Percentiles rank a stretch among this genome's conserved stretches.
These are phyloP conservation scores for Bursaphelenchus okinawaensis DNA, from an alignment of 2,888 invertebrate genomes.

Conservation along the genomic window DNA sequence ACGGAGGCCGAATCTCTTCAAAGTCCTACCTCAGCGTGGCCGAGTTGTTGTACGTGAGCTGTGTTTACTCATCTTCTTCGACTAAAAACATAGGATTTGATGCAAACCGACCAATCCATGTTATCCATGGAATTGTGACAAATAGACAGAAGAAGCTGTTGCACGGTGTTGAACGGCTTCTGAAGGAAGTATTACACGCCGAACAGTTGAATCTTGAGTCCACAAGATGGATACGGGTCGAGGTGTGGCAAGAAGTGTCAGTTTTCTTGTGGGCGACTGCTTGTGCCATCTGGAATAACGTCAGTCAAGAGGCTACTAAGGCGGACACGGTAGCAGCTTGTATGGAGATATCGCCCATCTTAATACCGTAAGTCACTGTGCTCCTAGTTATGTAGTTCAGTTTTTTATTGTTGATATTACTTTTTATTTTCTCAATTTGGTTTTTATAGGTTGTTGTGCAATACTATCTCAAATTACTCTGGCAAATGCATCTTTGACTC, in stretches of 20 bases:
- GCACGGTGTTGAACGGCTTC: conserved; percentile 21
- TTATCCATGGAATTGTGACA: conserved; percentile 20
- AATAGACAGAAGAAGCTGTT: conserved; percentile 27
- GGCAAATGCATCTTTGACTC: conserved; percentile 9
- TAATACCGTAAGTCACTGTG: conserved; percentile 10
- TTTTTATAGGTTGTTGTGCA: background rate
- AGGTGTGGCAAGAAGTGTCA: background rate
- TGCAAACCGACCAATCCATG: conserved; percentile 10
- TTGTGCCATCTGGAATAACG: conserved; percentile 29
- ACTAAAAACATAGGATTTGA: background rate
- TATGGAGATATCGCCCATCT: conserved; percentile 23
- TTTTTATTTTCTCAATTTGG: conserved; percentile 7
- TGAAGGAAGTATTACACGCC: background rate
- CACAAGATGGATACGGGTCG: background rate
- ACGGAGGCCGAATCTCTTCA: background rate
- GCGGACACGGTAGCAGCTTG: conserved; percentile 34
- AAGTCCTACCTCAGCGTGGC: conserved; percentile 12
- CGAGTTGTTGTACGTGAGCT: conserved; percentile 22
- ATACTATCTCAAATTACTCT: conserved; percentile 10
- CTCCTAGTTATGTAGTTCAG: background rate
- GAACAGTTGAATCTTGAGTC: background rate
- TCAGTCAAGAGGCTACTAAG: conserved; percentile 7
- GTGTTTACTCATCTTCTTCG: conserved; percentile 9
- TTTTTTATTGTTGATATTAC: conserved; percentile 8
- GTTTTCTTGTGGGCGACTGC: conserved; percentile 29